These are phyloP conservation scores for Pseudochirops cupreus DNA, from an alignment of 2,797 vertebrate species.

Conservation along the genomic window DNA sequence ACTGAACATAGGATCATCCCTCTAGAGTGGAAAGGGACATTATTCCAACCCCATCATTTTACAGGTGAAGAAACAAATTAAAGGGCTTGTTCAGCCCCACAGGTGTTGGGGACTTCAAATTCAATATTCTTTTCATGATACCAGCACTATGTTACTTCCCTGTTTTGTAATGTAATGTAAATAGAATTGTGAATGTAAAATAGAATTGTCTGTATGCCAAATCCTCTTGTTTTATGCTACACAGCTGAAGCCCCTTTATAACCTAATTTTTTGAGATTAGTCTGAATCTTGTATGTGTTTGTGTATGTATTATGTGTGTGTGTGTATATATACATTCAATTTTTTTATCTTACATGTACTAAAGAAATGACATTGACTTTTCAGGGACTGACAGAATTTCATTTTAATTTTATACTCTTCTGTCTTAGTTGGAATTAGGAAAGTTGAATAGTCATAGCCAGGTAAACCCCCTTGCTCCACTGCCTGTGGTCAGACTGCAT, in stretches of 20 bases:
- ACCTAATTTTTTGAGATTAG: not conserved
- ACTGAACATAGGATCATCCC: not conserved
- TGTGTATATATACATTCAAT: not conserved
- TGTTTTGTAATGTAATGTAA: not conserved
- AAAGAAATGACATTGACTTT: not conserved
- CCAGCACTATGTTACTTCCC: not conserved
- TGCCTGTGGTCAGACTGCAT: not conserved
- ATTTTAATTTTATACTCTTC: not conserved
- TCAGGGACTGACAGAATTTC: not conserved
- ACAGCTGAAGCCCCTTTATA: not conserved
- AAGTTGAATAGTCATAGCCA: not conserved
- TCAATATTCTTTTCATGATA: not conserved
- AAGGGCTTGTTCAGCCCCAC: no score
- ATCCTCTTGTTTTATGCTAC: not conserved
- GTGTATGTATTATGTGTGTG: not conserved
- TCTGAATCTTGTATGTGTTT: not conserved
- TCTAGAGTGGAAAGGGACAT: not conserved
- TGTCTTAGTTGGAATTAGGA: not conserved
- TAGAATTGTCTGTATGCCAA: not conserved
- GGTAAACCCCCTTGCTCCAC: not conserved
- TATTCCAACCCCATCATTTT: not conserved
- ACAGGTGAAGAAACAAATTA: not conserved
- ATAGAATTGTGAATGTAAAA: not conserved
- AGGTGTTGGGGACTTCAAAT: not conserved
- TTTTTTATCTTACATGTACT: not conserved